These are phyloP conservation scores for Lasioglossum figueresi DNA, from an alignment of 2,888 invertebrate species.

Conservation along the genomic window DNA sequence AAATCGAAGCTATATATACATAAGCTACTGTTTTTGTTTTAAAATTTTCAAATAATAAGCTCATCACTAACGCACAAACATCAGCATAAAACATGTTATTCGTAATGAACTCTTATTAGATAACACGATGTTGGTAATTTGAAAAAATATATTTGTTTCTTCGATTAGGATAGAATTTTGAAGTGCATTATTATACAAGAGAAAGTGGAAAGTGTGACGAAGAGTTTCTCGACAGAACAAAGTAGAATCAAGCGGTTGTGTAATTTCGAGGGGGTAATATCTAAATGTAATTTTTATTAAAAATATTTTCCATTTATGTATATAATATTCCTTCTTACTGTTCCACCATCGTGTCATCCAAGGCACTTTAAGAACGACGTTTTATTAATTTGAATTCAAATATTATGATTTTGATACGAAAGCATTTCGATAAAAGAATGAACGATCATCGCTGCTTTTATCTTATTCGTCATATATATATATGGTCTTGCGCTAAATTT, in stretches of 20 bases:
- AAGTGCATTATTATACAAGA: conserved; percentile 8
- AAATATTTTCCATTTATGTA: conserved; percentile 3
- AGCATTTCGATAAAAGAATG: conserved; percentile 40
- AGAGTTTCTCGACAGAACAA: not conserved
- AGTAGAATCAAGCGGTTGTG: not conserved
- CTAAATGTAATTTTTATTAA: conserved; percentile 4
- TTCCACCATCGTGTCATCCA: conserved; percentile 71
- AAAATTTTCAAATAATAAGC: conserved; percentile 62
- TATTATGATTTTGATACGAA: conserved; percentile 27
- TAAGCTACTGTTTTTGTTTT: conserved; percentile 22
- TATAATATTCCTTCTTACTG: conserved; percentile 17
- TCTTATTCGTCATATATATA: conserved; percentile 7
- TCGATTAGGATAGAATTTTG: not conserved
- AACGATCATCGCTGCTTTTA: conserved; percentile 33
- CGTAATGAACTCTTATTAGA: conserved; percentile 62
- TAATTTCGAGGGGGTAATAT: not conserved
- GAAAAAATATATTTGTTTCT: not conserved
- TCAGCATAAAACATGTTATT: conserved; percentile 48
- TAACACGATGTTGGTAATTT: conserved; percentile 66
- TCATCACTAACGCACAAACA: conserved; percentile 50
- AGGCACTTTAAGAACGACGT: conserved; percentile 65
- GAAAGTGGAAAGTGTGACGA: not conserved
- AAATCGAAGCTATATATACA: conserved; percentile 63
- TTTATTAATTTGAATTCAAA: conserved; percentile 35
- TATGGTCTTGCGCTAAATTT: conserved; percentile 22